Evolutionary conservation across 2,888 invertebrate species (phyloP).

Genomic region (Maniola hyperantus): DNA sequence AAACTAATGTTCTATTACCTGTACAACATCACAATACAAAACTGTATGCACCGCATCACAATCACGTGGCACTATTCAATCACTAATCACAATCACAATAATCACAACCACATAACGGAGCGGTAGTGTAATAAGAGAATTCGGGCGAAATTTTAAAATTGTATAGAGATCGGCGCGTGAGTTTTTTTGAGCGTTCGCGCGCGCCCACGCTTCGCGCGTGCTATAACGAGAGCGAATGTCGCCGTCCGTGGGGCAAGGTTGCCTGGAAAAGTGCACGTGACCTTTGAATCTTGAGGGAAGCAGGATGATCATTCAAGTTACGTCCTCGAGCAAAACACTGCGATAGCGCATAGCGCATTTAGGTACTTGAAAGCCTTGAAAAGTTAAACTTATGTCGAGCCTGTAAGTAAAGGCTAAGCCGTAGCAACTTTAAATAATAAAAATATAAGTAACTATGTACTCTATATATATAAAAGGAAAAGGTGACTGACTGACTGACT

Average conservation of each 20-base stretch:
- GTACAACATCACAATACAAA: constrained; percentile 66
- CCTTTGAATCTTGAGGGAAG: constrained; percentile 8
- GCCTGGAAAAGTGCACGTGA: constrained; percentile 57
- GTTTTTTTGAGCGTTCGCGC: constrained; percentile 71
- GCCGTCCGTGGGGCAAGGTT: constrained; percentile 75
- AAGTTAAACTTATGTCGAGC: too few relatives aligned
- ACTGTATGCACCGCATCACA: constrained; percentile 71
- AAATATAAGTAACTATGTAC: too few relatives aligned
- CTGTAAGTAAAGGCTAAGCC: too few relatives aligned
- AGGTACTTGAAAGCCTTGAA: too few relatives aligned
- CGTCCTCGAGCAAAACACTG: too few relatives aligned
- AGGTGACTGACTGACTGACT: too few relatives aligned
- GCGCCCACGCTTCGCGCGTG: constrained; percentile 70
- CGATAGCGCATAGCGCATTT: too few relatives aligned
- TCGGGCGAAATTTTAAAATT: constrained; percentile 47
- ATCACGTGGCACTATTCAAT: constrained; percentile 40
- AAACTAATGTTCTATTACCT: constrained; percentile 54
- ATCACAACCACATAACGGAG: constrained; percentile 31
- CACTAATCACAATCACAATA: constrained; percentile 12
- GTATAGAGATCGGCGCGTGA: constrained; percentile 70
- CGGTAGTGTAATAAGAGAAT: constrained; percentile 31
- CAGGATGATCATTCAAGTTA: background rate
- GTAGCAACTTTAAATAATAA: too few relatives aligned
- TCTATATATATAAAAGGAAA: too few relatives aligned
- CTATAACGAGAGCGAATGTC: constrained; percentile 75